phyloP scores from a whole-genome alignment of 1,140 invertebrate species.

The Dermatophagoides farinae region DNA sequence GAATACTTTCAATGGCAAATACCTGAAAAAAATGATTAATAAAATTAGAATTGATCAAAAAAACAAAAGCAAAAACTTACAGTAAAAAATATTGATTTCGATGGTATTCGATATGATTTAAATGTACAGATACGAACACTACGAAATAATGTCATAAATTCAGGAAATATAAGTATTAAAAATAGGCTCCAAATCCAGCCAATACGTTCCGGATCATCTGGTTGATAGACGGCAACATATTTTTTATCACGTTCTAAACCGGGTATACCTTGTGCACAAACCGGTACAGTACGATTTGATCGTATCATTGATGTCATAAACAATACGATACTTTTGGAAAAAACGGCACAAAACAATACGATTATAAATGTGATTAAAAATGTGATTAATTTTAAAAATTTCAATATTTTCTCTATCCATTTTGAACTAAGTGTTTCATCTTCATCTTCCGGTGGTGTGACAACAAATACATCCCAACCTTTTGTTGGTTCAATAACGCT shows the following conservation, averaged over 20 bases:
- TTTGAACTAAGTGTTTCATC: constrained; percentile 31
- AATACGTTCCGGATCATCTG: constrained; percentile 43
- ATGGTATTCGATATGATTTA: constrained; percentile 32
- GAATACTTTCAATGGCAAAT: constrained; percentile 26
- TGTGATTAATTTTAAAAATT: constrained; percentile 22
- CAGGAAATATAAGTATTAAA: constrained; percentile 61
- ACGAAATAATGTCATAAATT: constrained; percentile 62
- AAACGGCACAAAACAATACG: constrained; percentile 23
- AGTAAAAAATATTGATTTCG: constrained; percentile 15
- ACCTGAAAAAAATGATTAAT: constrained; percentile 14
- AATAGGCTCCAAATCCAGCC: constrained; percentile 80
- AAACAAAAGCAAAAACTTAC: constrained; percentile 16
- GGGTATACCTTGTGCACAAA: constrained; percentile 19
- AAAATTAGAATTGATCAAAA: background rate
- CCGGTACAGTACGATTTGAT: constrained; percentile 13
- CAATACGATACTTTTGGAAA: constrained; percentile 25
- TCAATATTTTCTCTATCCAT: constrained; percentile 19
- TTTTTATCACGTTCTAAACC: constrained; percentile 19
- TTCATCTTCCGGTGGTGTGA: constrained; percentile 63
- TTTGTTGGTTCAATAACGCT: constrained; percentile 31
- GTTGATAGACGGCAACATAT: constrained; percentile 14
- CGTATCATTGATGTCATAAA: constrained; percentile 28
- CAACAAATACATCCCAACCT: constrained; percentile 85
- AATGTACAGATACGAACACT: constrained; percentile 72
- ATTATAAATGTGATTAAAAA: constrained; percentile 26